Base-by-base conservation (phyloP, 2,888 invertebrate species). In the Melieria crassipennis region DNA sequence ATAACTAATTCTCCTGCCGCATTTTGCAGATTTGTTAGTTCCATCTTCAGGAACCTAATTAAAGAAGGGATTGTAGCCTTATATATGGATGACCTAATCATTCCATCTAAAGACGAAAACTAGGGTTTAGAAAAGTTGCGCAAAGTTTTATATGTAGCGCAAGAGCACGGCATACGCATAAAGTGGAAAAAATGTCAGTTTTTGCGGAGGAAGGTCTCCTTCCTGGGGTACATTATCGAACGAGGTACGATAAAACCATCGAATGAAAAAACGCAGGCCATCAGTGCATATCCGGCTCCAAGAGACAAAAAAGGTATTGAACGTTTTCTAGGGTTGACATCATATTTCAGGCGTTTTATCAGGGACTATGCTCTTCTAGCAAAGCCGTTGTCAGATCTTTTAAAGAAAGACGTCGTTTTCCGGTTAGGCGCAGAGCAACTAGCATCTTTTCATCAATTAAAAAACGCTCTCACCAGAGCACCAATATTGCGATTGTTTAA, bases 381-480 rank as follows among this genome's bases (percentile, higher is more conserved):
- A 3, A 80, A 78, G 70, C 82, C 81, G 7, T 69, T 85, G 50
- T 79, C 80, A 43, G 82, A 85, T 48, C 43, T 73, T 16, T 45
- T 78, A 7, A 58, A 55, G 11, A 75, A 75, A 48, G 72, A 70
- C 45, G 61, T 48, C 4, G 13, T 10, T 3, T 80, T 16, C 69
- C 73, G 7, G 72, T 68, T 76, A 7, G 65, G 43, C 0, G 69
- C 60, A 7, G 70, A 72, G 58, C 67, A 77, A n/a, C 7, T 60
- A 7, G 16, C 52, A 64, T 73, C 75, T 6, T 73, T 75, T 13
- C 30, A 72, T 16, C 60, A 74, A 58, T 13, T 76, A 9, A 75
- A 74, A 58, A 55, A 56, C 4, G 52, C 55, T 7, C 63, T 76
- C 42, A 47, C 58, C 9, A 70, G 67, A 9, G 58, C 71, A 52